phyloP scores from a whole-genome alignment of 2,888 invertebrate species.

The Apotomis capreana region DNA sequence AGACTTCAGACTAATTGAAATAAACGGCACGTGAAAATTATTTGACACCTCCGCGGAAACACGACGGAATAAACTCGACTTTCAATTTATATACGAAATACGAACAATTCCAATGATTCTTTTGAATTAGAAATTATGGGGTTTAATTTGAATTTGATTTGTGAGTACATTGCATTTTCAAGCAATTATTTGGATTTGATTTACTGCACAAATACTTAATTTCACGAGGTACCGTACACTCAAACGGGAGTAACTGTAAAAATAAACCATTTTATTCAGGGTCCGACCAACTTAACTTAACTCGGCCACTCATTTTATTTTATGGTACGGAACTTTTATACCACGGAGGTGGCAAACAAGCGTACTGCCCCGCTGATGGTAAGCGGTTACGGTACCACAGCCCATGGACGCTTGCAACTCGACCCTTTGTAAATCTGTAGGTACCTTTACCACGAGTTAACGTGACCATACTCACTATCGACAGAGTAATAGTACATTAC shows the following conservation, averaged over 20 bases:
- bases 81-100: slow-evolving; percentile 4
- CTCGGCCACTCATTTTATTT: too few relatives aligned
- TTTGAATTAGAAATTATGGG: slow-evolving; percentile 22
- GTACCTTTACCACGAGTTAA: too few relatives aligned
- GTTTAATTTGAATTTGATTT: not conserved
- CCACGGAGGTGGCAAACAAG: too few relatives aligned
- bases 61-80: slow-evolving; percentile 13
- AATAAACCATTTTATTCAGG: too few relatives aligned
- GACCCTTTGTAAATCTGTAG: too few relatives aligned
- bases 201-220: not conserved
- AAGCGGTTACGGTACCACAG: too few relatives aligned
- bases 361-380: too few relatives aligned
- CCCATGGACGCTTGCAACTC: too few relatives aligned
- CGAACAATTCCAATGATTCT: not conserved
- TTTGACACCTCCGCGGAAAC: slow-evolving; percentile 43
- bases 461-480: too few relatives aligned
- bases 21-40: slow-evolving; percentile 59
- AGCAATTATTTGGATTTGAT: not conserved
- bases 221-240: not conserved
- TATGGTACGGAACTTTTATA: too few relatives aligned
- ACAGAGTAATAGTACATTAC: too few relatives aligned
- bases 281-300: too few relatives aligned
- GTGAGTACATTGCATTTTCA: not conserved
- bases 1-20: slow-evolving; percentile 66
- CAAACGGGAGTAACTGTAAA: not conserved